These are phyloP conservation scores for Liolophura sinensis DNA, from an alignment of 1,140 invertebrate genomes.

Conservation along the genomic window DNA sequence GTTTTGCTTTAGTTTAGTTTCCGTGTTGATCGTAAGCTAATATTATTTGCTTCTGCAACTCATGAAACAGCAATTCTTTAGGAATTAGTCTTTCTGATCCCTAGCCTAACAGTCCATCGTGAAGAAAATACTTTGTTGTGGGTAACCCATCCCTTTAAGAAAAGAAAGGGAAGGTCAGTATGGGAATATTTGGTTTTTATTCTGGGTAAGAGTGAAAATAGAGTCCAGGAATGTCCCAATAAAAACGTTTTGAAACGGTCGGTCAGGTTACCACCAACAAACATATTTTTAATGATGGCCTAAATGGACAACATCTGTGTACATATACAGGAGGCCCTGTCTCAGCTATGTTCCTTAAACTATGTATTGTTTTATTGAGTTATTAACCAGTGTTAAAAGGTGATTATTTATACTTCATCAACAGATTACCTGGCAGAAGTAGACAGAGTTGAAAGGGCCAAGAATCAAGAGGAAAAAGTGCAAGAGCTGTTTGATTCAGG, in stretches of 20 bases:
- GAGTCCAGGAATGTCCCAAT: no score
- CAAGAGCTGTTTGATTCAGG: constrained; percentile 44
- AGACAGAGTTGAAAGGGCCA: constrained; percentile 33
- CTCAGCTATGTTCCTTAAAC: background rate
- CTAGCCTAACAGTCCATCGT: no score
- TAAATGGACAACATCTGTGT: background rate
- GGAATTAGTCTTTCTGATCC: background rate
- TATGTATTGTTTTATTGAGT: constrained; percentile 7
- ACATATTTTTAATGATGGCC: no score
- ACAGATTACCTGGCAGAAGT: constrained; percentile 52
- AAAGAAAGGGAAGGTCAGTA: no score
- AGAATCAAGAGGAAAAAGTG: constrained; percentile 39
- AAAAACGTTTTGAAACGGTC: no score
- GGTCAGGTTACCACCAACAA: no score
- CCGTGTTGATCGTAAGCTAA: background rate
- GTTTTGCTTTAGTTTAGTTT: background rate
- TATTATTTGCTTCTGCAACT: background rate
- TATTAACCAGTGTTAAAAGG: background rate
- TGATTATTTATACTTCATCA: constrained; percentile 2
- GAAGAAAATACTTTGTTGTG: no score
- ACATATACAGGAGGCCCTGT: background rate
- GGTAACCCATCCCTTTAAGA: no score
- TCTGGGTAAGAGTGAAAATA: no score
- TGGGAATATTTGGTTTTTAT: no score
- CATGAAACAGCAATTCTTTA: background rate